Base-by-base conservation (phyloP, 2,888 invertebrate genomes). In the Stenchaetothrips biformis region DNA sequence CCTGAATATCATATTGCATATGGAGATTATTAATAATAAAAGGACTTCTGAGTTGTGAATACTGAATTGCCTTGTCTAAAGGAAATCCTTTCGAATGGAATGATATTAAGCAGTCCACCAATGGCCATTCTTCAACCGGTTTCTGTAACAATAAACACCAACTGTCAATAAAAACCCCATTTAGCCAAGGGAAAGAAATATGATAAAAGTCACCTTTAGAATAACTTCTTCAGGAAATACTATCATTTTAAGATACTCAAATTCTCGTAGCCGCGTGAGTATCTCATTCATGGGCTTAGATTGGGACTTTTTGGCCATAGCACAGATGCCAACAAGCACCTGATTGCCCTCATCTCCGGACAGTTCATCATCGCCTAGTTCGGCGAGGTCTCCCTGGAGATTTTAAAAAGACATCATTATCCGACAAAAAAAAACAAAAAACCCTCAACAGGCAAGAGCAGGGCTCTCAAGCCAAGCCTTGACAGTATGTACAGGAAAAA, bases 241-340 rank as follows among this genome's bases (percentile, higher is more conserved):
- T 80, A 95, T 90, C 88, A 97, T 95, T 89, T 95, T 95, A 85
- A 98, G 95, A 87, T 96, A 97, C 87, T 98, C 97, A 87, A 98
- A 99, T 87, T 98, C 98, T 85, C 97, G 94, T 81, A 99, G 91
- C 62, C 99, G 91, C 1, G 95, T 96, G 81, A 99, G 91, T 85
- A 99, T 99, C 88, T 99, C 99, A 86, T 95, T 95, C 99, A 99
- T 99, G 18, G 99, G 99, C 88, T 98, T 99, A 83, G 98, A 98
- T 86, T 97, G 95, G 62, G 98, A 97, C 88, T 99, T 99, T 89
- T 99, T 99, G 85, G 96, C 95, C 99, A 99, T 99, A 84, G 99
- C 99, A 90, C 99, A 99, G 82, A 99, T 94, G 82, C 99, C 99
- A 85, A 99, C 97, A 86, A 97, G 91, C 84, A 99, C 97, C 86